Evolutionary conservation across 1,140 invertebrate genomes (phyloP).

Genomic region (Lasaia peninsularis): DNA sequence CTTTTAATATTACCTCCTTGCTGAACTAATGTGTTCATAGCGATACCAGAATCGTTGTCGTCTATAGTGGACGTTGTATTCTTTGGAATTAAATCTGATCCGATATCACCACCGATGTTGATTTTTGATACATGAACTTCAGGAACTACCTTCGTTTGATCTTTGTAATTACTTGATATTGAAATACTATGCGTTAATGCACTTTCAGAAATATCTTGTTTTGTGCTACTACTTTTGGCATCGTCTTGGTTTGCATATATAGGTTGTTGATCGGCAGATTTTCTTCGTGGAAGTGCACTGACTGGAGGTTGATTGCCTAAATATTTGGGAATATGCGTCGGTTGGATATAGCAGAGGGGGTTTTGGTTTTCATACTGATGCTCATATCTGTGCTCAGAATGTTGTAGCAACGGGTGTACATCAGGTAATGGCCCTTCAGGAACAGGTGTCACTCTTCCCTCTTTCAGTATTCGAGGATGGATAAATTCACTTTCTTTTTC

Average conservation of each 20-base stretch:
- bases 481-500: slow-evolving; percentile 72
- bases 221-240: slow-evolving; percentile 45
- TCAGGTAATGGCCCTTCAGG: slow-evolving; percentile 73
- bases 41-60: slow-evolving; percentile 87
- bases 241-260: slow-evolving; percentile 73
- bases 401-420: slow-evolving; percentile 84
- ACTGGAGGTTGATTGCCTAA: slow-evolving; percentile 75
- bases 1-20: slow-evolving; percentile 76
- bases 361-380: slow-evolving; percentile 78
- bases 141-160: slow-evolving; percentile 41
- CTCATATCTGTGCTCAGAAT: slow-evolving; percentile 87
- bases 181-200: slow-evolving; percentile 68
- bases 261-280: slow-evolving; percentile 56
- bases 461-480: slow-evolving; percentile 66
- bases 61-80: slow-evolving; percentile 66
- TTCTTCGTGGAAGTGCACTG: slow-evolving; percentile 52
- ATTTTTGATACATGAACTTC: slow-evolving; percentile 72
- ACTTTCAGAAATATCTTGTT: slow-evolving; percentile 57
- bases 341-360: slow-evolving; percentile 81
- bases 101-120: slow-evolving; percentile 60
- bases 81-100: slow-evolving; percentile 37
- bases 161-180: slow-evolving; percentile 62
- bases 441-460: slow-evolving; percentile 67
- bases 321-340: slow-evolving; percentile 81
- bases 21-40: slow-evolving; percentile 80